Base-by-base conservation (phyloP, 2,888 invertebrate species). In the Ceratothoa steindachneri region DNA sequence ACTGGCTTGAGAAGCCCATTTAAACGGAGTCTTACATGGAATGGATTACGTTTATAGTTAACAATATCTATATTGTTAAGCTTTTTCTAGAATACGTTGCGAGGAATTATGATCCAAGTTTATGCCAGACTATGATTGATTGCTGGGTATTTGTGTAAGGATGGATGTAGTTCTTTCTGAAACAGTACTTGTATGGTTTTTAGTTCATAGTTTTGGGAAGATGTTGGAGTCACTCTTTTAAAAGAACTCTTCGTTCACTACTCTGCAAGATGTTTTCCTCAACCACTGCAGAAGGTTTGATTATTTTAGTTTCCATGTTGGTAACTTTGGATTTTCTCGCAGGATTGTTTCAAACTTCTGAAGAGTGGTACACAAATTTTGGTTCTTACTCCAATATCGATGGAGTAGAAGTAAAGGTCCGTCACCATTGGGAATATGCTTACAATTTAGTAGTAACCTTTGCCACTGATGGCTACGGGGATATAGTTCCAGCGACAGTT, bases 201-300 rank as follows among this genome's bases (percentile, higher is more conserved):
- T 60, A 60, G 24, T 60, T 60, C 27, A 60, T 60, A 15, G 60
- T 60, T 1, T 60, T 60, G 27, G 60, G 60, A 24, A 60, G 60
- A 60, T 60, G 60, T 60, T 60, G n/a, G 22, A 60, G 60, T 24
- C 24, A n/a, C 12, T 60, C 60, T 22, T 60, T 60, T 60, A 60
- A n/a, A 1, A 60, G 27, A 60, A 60, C 60, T 15, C 27, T 60
- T 15, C n/a, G 60, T 15, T 60, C 22, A 24, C 1, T 24, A 22
- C 12, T 60, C 12, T 60, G 2, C 1, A n/a, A 24, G 12, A 2
- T 60, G 12, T 60, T 60, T 60, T 60, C 60, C 12, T 22, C n/a
- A 24, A 24, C 60, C 12, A 60, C 60, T 12, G 24, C 22, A 22
- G 27, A 60, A 22, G 60, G 60, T 12, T 12, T 60, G 1, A 60